Evolutionary conservation across 1,140 invertebrate species (phyloP).

Genomic region (Nephila pilipes): DNA sequence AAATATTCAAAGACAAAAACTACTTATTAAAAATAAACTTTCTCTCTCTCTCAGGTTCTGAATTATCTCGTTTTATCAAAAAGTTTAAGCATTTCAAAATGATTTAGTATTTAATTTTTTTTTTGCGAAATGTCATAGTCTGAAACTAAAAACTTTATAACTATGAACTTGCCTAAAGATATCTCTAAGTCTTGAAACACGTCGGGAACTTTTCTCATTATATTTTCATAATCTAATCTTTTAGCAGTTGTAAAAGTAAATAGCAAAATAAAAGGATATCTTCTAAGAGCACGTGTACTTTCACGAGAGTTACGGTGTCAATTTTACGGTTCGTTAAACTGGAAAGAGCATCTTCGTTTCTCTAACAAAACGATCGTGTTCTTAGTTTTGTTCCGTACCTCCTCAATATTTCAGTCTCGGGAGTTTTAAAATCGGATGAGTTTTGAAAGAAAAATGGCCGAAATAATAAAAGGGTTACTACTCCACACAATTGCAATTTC

Average conservation of each 20-base stretch:
- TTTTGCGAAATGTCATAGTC: too few relatives aligned
- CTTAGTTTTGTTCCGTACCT: neutral
- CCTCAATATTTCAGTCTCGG: neutral
- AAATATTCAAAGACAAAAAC: too few relatives aligned
- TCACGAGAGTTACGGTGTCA: neutral
- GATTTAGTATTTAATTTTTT: too few relatives aligned
- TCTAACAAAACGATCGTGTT: neutral
- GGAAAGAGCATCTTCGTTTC: neutral
- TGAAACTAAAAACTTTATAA: too few relatives aligned
- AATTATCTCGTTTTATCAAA: too few relatives aligned
- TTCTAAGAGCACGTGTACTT: neutral
- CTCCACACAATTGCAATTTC: neutral
- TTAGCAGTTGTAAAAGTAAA: neutral
- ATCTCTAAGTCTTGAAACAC: too few relatives aligned
- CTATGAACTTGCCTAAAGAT: too few relatives aligned
- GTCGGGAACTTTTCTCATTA: too few relatives aligned
- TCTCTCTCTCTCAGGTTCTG: too few relatives aligned
- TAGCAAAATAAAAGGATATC: neutral
- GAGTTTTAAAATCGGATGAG: neutral
- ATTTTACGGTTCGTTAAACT: neutral
- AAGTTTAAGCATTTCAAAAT: too few relatives aligned
- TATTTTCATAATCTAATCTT: neutral
- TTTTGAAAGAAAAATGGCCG: neutral
- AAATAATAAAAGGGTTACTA: neutral
- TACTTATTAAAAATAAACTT: too few relatives aligned